Percentiles rank a stretch among this genome's conserved stretches.
These are phyloP conservation scores for Scaptomyza hsui DNA, from an alignment of 1,140 invertebrate genomes.

Conservation along the genomic window DNA sequence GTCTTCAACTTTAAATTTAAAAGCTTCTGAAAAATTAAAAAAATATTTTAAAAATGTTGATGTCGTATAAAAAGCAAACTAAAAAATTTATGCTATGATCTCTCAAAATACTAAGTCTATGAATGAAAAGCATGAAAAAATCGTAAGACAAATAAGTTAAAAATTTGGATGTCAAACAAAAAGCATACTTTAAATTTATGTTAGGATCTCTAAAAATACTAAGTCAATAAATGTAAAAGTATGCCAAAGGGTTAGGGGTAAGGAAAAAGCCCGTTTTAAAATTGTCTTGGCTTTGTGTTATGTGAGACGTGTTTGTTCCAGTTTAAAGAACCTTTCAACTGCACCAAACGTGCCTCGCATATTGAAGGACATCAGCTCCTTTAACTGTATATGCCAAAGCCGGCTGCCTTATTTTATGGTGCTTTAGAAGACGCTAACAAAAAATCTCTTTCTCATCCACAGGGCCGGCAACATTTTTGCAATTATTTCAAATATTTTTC, in stretches of 20 bases:
- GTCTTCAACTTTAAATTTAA: not conserved
- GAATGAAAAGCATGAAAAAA: too few relatives aligned
- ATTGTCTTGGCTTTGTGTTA: constrained; percentile 8
- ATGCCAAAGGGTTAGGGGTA: not conserved
- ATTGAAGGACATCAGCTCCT: constrained; percentile 10
- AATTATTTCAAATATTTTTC: constrained; percentile 83
- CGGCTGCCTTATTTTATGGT: not conserved
- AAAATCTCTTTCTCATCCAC: not conserved
- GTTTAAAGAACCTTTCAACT: constrained; percentile 31
- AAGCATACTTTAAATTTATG: too few relatives aligned
- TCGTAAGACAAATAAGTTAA: too few relatives aligned
- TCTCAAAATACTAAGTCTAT: too few relatives aligned
- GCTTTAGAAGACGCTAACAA: constrained; percentile 10
- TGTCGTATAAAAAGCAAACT: too few relatives aligned
- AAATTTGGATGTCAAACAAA: too few relatives aligned
- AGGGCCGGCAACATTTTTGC: constrained; percentile 66
- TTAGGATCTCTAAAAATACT: too few relatives aligned
- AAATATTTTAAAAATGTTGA: too few relatives aligned
- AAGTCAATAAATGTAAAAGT: not conserved
- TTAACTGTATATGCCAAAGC: constrained; percentile 3
- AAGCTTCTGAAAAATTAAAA: not conserved
- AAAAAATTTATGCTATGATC: too few relatives aligned
- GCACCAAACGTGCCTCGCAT: constrained; percentile 55
- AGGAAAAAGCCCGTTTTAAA: not conserved
- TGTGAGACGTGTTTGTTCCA: constrained; percentile 27